These are phyloP conservation scores for Lanistes nyassanus DNA, from an alignment of 1,140 invertebrate genomes.

Conservation along the genomic window DNA sequence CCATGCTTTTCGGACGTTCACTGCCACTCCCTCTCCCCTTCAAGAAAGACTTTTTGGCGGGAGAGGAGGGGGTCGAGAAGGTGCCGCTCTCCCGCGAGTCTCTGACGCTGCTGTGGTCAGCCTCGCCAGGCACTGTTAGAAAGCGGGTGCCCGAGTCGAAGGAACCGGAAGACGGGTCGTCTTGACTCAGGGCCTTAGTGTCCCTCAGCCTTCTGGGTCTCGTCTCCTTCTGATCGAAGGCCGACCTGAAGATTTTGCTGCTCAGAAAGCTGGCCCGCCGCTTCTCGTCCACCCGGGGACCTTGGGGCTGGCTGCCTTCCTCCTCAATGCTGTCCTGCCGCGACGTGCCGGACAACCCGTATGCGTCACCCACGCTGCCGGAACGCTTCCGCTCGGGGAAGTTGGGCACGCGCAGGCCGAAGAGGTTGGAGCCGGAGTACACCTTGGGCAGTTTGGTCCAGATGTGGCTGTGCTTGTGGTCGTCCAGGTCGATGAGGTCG, in stretches of 20 bases:
- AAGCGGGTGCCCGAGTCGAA: conserved; percentile 29
- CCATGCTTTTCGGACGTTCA: conserved; percentile 10
- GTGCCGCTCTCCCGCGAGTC: conserved; percentile 19
- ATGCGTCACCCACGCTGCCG: conserved; percentile 58
- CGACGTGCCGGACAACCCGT: conserved; percentile 14
- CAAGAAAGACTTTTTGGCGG: conserved; percentile 7
- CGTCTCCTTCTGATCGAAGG: conserved; percentile 37
- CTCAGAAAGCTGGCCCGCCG: conserved; percentile 44
- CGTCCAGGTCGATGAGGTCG: conserved; percentile 34
- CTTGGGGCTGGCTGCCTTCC: conserved; percentile 20
- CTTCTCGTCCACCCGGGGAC: conserved; percentile 21
- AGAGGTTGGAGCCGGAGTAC: conserved; percentile 59
- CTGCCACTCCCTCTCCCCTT: neutral
- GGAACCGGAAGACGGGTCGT: conserved; percentile 33
- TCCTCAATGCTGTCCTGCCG: conserved; percentile 32
- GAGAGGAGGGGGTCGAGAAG: conserved; percentile 20
- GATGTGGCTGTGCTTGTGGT: conserved; percentile 43
- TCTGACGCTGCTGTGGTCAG: conserved; percentile 11
- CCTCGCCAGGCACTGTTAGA: conserved; percentile 28
- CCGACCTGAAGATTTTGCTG: conserved; percentile 38
- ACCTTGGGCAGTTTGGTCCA: conserved; percentile 54
- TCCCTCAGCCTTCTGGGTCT: conserved; percentile 27
- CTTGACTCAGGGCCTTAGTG: conserved; percentile 29
- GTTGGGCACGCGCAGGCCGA: conserved; percentile 52
- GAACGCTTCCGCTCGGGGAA: conserved; percentile 56